These are phyloP conservation scores for Liasis olivaceus DNA, from an alignment of 2,797 vertebrate species.

Conservation along the genomic window DNA sequence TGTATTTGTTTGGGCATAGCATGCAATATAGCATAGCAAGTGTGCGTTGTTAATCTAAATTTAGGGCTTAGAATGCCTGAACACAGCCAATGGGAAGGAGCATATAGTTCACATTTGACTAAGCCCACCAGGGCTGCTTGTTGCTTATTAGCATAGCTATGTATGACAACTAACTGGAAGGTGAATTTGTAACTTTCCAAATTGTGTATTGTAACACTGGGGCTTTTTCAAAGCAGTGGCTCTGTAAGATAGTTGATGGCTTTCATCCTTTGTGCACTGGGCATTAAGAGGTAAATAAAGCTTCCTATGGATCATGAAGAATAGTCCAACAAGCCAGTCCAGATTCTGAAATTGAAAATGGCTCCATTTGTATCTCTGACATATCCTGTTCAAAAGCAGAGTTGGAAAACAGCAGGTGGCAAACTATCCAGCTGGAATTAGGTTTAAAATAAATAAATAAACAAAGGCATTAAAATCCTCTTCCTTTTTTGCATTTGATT, in stretches of 20 bases:
- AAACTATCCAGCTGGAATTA: neutral
- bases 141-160: neutral
- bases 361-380: neutral
- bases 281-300: neutral
- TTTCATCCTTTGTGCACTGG: neutral
- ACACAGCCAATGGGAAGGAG: neutral
- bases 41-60: neutral
- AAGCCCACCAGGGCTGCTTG: neutral
- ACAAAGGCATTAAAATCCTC: neutral
- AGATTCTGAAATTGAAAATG: neutral
- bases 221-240: neutral
- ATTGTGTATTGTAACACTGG: neutral
- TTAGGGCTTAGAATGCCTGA: neutral
- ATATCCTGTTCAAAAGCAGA: neutral
- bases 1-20: neutral
- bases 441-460: neutral
- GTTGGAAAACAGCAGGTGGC: neutral
- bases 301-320: neutral
- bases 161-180: neutral
- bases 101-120: neutral
- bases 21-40: neutral
- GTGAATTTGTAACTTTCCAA: neutral
- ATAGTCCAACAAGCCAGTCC: neutral
- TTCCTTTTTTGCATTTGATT: neutral
- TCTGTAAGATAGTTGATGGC: neutral